phyloP scores from a whole-genome alignment of 2,113 vertebrate genomes.

The Prunella fulvescens region DNA sequence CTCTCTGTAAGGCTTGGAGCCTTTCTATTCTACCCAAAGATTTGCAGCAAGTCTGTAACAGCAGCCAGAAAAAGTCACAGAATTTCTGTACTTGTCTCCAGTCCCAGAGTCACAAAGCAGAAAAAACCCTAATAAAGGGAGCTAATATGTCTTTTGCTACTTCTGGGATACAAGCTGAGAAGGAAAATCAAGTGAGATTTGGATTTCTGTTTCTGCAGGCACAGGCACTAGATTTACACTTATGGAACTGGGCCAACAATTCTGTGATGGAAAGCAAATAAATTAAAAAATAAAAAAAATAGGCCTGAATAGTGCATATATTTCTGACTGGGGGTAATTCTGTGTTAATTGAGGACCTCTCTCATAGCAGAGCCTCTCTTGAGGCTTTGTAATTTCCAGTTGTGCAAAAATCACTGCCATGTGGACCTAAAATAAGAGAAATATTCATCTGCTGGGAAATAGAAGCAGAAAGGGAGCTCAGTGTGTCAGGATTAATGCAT shows the following conservation, averaged over 20 bases:
- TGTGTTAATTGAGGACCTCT: not conserved
- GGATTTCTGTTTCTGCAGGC: not conserved
- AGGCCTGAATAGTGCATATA: accelerated
- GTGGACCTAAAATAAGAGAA: not conserved
- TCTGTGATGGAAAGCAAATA: not conserved
- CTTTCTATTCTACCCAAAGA: not conserved
- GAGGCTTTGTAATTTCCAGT: not conserved
- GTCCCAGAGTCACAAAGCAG: not conserved
- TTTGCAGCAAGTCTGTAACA: not conserved
- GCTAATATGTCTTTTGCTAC: not conserved
- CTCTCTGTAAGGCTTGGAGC: not conserved
- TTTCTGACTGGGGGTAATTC: not conserved
- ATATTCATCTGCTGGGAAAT: not conserved
- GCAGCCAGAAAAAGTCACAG: not conserved
- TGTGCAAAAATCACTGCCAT: not conserved
- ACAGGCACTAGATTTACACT: not conserved
- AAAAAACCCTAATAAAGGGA: accelerated
- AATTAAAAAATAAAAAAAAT: not conserved
- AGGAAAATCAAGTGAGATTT: not conserved
- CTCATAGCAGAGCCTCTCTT: not conserved
- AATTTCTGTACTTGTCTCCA: not conserved
- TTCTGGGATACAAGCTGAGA: not conserved
- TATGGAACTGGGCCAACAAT: not conserved
- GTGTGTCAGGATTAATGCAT: too few relatives aligned
- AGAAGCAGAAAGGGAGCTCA: accelerated